Conservation (phyloP, 2,113 vertebrate species). For the Miniopterus natalensis region DNA sequence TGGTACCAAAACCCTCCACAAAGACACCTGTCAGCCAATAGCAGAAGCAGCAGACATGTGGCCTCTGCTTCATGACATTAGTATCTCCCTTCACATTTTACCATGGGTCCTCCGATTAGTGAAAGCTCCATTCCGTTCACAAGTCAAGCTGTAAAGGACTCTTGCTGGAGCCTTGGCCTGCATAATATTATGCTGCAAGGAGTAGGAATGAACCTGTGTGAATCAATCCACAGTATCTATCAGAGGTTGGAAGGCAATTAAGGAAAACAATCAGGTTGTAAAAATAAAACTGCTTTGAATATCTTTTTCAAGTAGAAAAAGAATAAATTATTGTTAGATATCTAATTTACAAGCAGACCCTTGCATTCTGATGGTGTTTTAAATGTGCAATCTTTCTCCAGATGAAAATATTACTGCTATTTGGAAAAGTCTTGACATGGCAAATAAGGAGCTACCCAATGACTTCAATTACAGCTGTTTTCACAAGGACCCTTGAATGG, state of each 20-base stretch:
- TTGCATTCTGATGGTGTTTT: constrained; percentile 45
- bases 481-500: constrained; percentile 37
- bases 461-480: constrained; percentile 58
- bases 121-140: neutral
- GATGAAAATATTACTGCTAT: constrained; percentile 55
- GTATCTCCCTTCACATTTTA: neutral
- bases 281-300: constrained; percentile 7
- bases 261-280: neutral
- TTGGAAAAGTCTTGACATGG: constrained; percentile 57
- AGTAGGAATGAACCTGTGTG: neutral
- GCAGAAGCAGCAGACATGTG: neutral
- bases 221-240: neutral
- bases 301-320: neutral
- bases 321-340: neutral
- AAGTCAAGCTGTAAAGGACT: neutral
- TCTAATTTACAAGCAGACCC: constrained; percentile 1
- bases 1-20: neutral
- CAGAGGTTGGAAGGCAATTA: neutral
- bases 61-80: too few species aligned
- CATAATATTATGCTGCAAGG: neutral
- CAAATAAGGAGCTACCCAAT: constrained; percentile 41
- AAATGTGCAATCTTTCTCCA: constrained; percentile 44
- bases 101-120: neutral
- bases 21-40: neutral
- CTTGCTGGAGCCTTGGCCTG: neutral